Base-by-base conservation (phyloP, 2,113 vertebrate genomes). In the Ptilorrhoa leucosticta region DNA sequence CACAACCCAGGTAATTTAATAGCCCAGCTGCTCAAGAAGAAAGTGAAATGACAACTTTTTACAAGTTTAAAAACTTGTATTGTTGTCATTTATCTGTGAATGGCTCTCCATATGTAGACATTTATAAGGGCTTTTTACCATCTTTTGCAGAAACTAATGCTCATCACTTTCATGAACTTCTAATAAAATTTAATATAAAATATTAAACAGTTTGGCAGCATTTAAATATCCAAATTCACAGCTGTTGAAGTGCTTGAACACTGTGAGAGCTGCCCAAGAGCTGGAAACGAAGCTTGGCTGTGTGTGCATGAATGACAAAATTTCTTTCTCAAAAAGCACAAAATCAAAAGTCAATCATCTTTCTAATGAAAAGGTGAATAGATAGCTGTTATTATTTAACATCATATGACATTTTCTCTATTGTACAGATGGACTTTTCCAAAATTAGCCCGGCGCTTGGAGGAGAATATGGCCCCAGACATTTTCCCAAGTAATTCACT, bases 1-100 rank as follows among this genome's bases (percentile, higher is more conserved):
- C 33, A 63, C 44, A 87, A 11, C 51, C n/a, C 69, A 93, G 61
- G 94, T 87, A 93, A 94, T 92, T 81, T 68, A 93, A 92, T 35
- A 89, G 64, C 40, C 76, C 83, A 70, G 64, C 26, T 90, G 68
- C 80, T 94, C 56, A 39, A 83, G 51, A 71, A 70, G 47, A 63
- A 85, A 72, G n/a, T 0, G 0, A 79, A 87, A 91, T 71, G 68
- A 72, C 20, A 94, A 83, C 75, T 81, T 92, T 47, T 90, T 83
- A 78, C 31, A 64, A 64, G 60, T 83, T 77, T 10, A 50, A 27
- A 68, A 73, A 90, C 33, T 54, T 31, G 31, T 13, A 6, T 5
- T 39, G 7, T 20, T 70, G 28, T 17, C 66, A 37, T 61, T 78
- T 65, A 33, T 45, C 50, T 90, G 42, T 27, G 30, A 33, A 65